Base-by-base conservation (phyloP, 2,888 invertebrate genomes). In the Agonum fuliginosum region DNA sequence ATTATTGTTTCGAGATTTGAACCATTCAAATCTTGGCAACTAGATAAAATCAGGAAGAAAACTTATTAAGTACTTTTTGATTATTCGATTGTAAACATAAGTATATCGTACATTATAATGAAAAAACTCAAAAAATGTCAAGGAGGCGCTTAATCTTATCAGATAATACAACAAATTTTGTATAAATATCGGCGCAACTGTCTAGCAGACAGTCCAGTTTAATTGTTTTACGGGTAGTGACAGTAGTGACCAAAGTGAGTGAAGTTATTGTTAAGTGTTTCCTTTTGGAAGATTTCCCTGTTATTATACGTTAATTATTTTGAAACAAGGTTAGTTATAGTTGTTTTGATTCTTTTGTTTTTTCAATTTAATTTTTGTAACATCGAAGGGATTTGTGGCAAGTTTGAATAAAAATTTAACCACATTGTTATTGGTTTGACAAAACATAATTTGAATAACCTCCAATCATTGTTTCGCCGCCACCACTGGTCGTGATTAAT, bases 1-100 rank as follows among this genome's bases (percentile, higher is more conserved):
- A 46, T 46, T 46, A 17, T 12, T 46, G 46, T 3, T 43, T 5
- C n/a, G 30, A 27, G 54, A 54, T 54, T 54, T 24, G 41, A 41
- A 17, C 22, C 67, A 3, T 3, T 14, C 5, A 41, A 37, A 67
- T 67, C 67, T 41, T 67, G 27, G 37, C 20, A 67, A 67, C 67
- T 41, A 67, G 67, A 67, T 67, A 37, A 37, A 6, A 67, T 34
- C 41, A 67, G 43, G 43, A 67, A 22, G 27, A 34, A 67, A 43
- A 20, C 12, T 20, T 22, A 20, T 10, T 12, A 5, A 10, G n/a
- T n/a, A n/a, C n/a, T n/a, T n/a, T n/a, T n/a, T n/a, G n/a, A 67
- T 20, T 22, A 27, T 41, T 12, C 12, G 22, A n/a, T 54, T 14
- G 20, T 54, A 54, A 58, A 58, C 30, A 22, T 51, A 58, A 58